Conservation (phyloP, 2,888 invertebrate genomes). For the Cataglyphis albicans region DNA sequence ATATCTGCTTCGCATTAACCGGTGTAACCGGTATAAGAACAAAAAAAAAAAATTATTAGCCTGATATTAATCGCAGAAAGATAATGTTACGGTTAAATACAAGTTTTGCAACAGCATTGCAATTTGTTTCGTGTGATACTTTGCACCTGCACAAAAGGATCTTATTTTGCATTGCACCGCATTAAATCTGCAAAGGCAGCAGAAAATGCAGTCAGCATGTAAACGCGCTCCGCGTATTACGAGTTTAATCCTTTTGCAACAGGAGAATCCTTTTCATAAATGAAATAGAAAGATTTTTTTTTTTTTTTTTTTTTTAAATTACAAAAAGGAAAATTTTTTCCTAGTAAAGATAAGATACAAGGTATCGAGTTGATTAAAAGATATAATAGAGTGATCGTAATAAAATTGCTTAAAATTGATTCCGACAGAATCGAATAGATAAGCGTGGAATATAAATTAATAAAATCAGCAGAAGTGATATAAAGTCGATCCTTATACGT, state of each 20-base stretch:
- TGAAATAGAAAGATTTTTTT: neutral
- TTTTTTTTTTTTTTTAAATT: neutral
- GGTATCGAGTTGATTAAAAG: neutral
- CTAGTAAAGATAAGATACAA: neutral
- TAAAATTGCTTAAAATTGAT: neutral
- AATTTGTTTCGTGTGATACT: conserved; percentile 30
- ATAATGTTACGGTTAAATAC: conserved; percentile 1
- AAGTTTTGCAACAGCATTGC: conserved; percentile 6
- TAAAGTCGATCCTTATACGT: conserved; percentile 22
- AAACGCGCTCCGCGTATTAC: neutral
- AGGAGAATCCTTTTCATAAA: neutral
- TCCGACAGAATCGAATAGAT: neutral
- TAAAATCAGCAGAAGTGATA: conserved; percentile 24
- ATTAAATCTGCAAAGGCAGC: conserved; percentile 11
- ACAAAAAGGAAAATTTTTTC: neutral
- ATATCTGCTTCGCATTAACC: neutral
- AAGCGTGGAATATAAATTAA: neutral
- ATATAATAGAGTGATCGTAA: neutral
- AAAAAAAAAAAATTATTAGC: neutral
- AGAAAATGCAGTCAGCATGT: conserved; percentile 28
- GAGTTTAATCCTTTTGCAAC: neutral
- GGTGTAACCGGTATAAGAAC: neutral
- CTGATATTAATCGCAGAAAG: conserved; percentile 14
- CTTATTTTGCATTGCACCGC: conserved; percentile 16
- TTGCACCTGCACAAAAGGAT: conserved; percentile 11